Evolutionary conservation across 2,797 vertebrate species (phyloP).

Genomic region (Aratinga solstitialis): DNA sequence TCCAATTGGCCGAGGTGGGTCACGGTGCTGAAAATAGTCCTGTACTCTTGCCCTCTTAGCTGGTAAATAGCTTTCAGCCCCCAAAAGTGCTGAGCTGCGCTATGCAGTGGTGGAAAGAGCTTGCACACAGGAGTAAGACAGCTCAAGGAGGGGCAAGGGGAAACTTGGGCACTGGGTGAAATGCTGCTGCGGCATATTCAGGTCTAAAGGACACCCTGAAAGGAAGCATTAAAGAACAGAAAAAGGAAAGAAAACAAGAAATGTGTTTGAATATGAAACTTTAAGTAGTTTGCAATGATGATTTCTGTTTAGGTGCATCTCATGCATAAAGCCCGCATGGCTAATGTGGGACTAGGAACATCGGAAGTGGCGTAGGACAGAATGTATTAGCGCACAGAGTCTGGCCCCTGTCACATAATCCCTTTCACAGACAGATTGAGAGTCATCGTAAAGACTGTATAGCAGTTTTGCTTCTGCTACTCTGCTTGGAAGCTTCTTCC

Average conservation of each 20-base stretch:
- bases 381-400: not conserved
- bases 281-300: not conserved
- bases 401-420: not conserved
- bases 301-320: not conserved
- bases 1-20: constrained; percentile 50
- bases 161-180: constrained; percentile 3
- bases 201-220: constrained; percentile 2
- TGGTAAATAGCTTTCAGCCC: constrained; percentile 52
- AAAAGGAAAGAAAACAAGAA: not conserved
- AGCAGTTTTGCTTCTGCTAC: not conserved
- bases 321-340: not conserved
- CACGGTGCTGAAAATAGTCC: constrained; percentile 59
- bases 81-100: constrained; percentile 41
- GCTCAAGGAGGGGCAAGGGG: not conserved
- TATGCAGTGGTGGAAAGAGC: not conserved
- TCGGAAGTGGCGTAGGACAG: not conserved
- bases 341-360: not conserved
- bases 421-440: not conserved
- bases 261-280: not conserved
- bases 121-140: not conserved
- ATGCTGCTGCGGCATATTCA: not conserved
- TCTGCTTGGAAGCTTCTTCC: not conserved
- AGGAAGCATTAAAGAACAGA: not conserved
- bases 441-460: not conserved
- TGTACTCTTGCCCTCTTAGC: constrained; percentile 55